A percentile compares a stretch with the other conserved stretches of the same genome.
phyloP scores from a whole-genome alignment of 2,113 vertebrate species.

The Melospiza melodia region DNA sequence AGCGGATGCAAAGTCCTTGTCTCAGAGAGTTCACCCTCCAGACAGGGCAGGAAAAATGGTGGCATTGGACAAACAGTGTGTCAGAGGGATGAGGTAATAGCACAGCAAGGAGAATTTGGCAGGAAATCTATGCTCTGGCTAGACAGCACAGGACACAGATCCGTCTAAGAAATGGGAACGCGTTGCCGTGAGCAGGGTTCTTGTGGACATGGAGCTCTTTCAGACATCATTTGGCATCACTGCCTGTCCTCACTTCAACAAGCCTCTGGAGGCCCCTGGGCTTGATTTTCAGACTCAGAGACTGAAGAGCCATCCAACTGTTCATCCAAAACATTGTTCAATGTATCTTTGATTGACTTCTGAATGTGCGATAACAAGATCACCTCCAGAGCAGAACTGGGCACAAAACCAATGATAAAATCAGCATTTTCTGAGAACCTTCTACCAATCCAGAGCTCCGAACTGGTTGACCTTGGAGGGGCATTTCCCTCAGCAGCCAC shows the following conservation, averaged over 20 bases:
- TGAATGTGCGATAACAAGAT: fast-evolving
- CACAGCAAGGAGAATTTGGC: slow-evolving; percentile 50
- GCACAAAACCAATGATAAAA: background rate
- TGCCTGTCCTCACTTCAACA: background rate
- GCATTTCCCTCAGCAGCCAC: background rate
- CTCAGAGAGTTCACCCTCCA: background rate
- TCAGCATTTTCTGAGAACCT: background rate
- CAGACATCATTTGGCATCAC: slow-evolving; percentile 51
- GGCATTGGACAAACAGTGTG: background rate
- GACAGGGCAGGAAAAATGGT: background rate
- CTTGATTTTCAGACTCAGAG: background rate
- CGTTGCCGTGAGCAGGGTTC: background rate
- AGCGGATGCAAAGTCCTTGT: background rate
- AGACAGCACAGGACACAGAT: slow-evolving; percentile 49
- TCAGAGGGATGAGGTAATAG: slow-evolving; percentile 63
- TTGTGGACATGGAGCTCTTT: slow-evolving; percentile 24
- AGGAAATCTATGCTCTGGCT: slow-evolving; percentile 52
- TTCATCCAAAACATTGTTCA: background rate
- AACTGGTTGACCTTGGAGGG: background rate
- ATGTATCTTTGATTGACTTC: background rate
- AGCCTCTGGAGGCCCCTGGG: background rate
- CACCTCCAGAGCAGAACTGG: background rate
- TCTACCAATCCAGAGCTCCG: background rate
- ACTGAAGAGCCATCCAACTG: background rate
- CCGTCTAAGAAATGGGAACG: slow-evolving; percentile 40